Percentiles rank a stretch among this genome's conserved stretches.
Evolutionary conservation across 2,113 vertebrate species (phyloP).

Genomic region (Scophthalmus maximus): DNA sequence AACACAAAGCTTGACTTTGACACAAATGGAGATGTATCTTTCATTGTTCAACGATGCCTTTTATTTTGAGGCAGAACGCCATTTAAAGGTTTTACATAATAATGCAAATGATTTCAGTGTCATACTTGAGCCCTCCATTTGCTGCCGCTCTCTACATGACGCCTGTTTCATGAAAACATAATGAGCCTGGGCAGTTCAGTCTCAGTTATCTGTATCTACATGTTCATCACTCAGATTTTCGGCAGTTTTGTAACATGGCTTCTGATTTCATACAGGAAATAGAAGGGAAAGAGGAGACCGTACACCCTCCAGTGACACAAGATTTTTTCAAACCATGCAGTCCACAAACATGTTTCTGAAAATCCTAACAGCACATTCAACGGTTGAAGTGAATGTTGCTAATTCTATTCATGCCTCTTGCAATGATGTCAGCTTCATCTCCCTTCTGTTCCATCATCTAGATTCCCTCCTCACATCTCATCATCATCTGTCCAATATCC

Average conservation of each 20-base stretch:
- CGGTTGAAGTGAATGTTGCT: not conserved
- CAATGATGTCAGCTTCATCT: conserved; percentile 7
- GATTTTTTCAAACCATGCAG: not conserved
- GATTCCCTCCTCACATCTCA: not conserved
- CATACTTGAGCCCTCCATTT: conserved; percentile 38
- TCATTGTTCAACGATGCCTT: conserved; percentile 12
- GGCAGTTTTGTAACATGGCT: not conserved
- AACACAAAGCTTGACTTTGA: conserved; percentile 37
- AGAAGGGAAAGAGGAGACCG: not conserved
- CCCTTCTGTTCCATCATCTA: not conserved
- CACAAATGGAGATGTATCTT: conserved; percentile 12
- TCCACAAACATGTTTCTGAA: not conserved
- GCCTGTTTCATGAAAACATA: conserved; percentile 29
- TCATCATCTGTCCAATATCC: not conserved
- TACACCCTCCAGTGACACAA: not conserved
- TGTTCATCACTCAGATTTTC: not conserved
- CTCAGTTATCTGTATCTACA: conserved; percentile 11
- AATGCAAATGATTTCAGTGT: conserved; percentile 53
- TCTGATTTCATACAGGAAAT: conserved; percentile 6
- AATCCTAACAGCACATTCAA: not conserved
- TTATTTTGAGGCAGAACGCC: conserved; percentile 31
- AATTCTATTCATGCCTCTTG: conserved; percentile 21
- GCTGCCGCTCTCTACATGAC: conserved; percentile 16
- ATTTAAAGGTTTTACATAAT: conserved; percentile 60
- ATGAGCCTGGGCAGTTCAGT: conserved; percentile 18